Evolutionary conservation across 2,888 invertebrate genomes (phyloP), one percentile per base, ranked within the genome.

Genomic region (Volucella inanis): DNA sequence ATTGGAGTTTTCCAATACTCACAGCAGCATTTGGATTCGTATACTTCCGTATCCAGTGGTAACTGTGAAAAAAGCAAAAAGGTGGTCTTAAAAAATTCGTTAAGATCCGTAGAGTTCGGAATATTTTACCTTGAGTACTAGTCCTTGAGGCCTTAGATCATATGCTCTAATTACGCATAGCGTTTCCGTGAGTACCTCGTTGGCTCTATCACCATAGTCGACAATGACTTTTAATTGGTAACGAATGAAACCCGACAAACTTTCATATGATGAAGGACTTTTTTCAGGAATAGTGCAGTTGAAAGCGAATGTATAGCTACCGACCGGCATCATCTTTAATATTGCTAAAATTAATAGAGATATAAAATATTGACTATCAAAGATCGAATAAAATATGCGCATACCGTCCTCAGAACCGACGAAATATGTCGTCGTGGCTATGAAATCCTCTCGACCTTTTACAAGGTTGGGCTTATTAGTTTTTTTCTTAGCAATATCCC

Each of bases 1-100:
- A 91, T 45, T 0, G 90, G 89, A 3, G 87, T 87, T 15, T 88
- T 89, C 90, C 90, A 90, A 82, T 89, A 91, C 65, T 89, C 89
- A 0, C 88, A 18, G 0, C 85, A 85, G 0, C 88, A 75, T 2
- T 86, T 89, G 8, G 75, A 67, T 70, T 91, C 90, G 9, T 84
- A 43, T 0, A 74, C 47, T 15, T 87, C 81, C 15, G 87, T 70
- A 14, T 90, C 88, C 15, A 80, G 38, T 9, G 52, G 87, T 12
- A 11, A 79, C 68, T 12, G 14, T 12, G 2, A 18, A 77, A 11
- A 68, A 0, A 14, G 1, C 0, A 14, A 9, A 22, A 1, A 22
- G 14, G 45, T n/a, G n/a, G 18, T 9, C 8, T 10, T 6, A 64
- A 14, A 9, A 39, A 31, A 22, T 45, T 18, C 3, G 8, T 2